Evolutionary conservation across 2,797 vertebrate genomes (phyloP).

Genomic region (Sternotherus odoratus): DNA sequence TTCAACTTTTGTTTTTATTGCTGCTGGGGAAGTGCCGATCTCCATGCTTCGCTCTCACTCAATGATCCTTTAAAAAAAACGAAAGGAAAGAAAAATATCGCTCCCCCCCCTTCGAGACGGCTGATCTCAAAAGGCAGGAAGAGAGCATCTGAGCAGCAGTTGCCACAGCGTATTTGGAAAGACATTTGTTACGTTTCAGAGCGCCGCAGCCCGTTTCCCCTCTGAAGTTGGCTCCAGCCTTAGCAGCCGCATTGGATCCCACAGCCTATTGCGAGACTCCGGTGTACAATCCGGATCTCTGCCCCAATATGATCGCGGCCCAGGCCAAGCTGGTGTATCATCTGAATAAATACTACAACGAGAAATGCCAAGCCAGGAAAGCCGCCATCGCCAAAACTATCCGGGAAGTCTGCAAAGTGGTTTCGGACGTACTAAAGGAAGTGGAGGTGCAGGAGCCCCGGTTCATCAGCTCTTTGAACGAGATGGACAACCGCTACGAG

Average conservation of each 20-base stretch:
- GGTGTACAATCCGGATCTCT: conserved; percentile 95
- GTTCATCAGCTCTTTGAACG: conserved; percentile 92
- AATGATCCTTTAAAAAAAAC: conserved; percentile 76
- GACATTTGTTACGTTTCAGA: conserved; percentile 66
- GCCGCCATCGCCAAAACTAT: conserved; percentile 91
- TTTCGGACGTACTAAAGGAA: conserved; percentile 91
- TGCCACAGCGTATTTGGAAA: conserved; percentile 65
- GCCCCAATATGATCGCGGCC: conserved; percentile 94
- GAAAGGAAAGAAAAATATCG: conserved; percentile 64
- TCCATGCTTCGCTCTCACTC: conserved; percentile 60
- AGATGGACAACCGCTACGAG: conserved; percentile 92
- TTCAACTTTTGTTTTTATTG: conserved; percentile 79
- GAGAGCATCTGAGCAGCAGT: conserved; percentile 71
- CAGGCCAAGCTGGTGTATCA: conserved; percentile 93
- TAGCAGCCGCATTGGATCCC: conserved; percentile 98
- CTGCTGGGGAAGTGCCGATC: conserved; percentile 73
- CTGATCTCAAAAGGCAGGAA: conserved; percentile 77
- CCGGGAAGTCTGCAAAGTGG: conserved; percentile 92
- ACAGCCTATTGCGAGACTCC: conserved; percentile 94
- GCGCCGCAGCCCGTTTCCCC: conserved; percentile 80
- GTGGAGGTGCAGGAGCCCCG: conserved; percentile 93
- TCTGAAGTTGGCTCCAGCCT: conserved; percentile 98
- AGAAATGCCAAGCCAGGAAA: conserved; percentile 91
- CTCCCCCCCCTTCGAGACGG: conserved; percentile 70
- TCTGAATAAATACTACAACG: conserved; percentile 93